Evolutionary conservation across 1,140 invertebrate genomes (phyloP).

Genomic region (Tetramorium parvispinum): DNA sequence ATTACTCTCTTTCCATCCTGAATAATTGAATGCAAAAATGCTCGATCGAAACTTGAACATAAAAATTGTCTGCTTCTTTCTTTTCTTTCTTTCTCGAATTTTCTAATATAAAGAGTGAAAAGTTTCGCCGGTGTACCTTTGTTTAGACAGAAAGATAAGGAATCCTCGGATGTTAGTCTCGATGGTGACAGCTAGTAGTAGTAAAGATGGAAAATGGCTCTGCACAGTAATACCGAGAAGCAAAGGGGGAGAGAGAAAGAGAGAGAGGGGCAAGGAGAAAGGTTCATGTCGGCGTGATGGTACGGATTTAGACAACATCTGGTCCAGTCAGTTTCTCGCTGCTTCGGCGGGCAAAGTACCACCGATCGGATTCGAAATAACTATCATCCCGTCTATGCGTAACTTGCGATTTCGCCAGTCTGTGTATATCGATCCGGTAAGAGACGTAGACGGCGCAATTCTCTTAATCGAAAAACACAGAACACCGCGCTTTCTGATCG

Average conservation of each 20-base stretch:
- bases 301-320: constrained; percentile 74
- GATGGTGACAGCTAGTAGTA: constrained; percentile 25
- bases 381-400: constrained; percentile 32
- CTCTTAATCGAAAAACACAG: constrained; percentile 18
- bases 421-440: constrained; percentile 7
- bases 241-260: background rate
- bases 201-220: constrained; percentile 40
- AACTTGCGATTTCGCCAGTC: background rate
- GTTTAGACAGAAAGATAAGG: constrained; percentile 9
- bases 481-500: background rate
- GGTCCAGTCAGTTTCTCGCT: constrained; percentile 63
- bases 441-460: background rate
- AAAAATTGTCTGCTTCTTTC: background rate
- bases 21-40: background rate
- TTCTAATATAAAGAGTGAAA: background rate
- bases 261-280: constrained; percentile 18
- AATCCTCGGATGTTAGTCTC: constrained; percentile 13
- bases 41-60: background rate
- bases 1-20: background rate
- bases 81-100: background rate
- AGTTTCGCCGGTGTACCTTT: background rate
- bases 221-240: constrained; percentile 20
- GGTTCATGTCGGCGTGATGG: constrained; percentile 57
- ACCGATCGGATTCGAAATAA: constrained; percentile 70
- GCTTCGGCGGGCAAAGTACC: constrained; percentile 59